A percentile compares a stretch with the other conserved stretches of the same genome.
phyloP scores from a whole-genome alignment of 2,113 vertebrate species.

The Serilophus lunatus region DNA sequence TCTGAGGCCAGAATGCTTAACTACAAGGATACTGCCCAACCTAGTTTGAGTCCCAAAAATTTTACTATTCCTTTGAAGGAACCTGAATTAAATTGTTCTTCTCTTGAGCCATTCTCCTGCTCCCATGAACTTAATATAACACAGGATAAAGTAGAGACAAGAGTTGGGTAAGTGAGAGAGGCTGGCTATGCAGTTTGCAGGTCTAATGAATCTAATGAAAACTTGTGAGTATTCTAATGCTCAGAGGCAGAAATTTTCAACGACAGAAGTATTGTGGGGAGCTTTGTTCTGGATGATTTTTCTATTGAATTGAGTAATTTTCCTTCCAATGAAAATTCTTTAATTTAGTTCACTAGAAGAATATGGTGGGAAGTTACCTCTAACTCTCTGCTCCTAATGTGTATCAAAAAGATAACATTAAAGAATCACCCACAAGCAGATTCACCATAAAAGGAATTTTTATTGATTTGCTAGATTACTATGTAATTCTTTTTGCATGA shows the following conservation, averaged over 20 bases:
- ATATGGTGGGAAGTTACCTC: slow-evolving; percentile 63
- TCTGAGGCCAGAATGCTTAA: background rate
- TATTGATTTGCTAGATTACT: slow-evolving; percentile 67
- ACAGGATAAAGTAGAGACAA: background rate
- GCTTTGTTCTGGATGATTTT: slow-evolving; percentile 71
- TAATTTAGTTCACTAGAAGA: slow-evolving; percentile 72
- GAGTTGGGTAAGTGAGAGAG: background rate
- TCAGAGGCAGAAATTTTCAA: background rate
- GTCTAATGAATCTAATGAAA: background rate
- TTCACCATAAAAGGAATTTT: slow-evolving; percentile 62
- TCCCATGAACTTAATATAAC: background rate
- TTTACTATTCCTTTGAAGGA: background rate
- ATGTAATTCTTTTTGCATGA: background rate
- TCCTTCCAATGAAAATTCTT: slow-evolving; percentile 75
- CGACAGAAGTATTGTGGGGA: background rate
- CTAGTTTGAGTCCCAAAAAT: background rate
- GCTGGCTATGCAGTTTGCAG: background rate
- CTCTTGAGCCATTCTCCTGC: background rate
- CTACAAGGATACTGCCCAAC: background rate
- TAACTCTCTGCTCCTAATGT: slow-evolving; percentile 73
- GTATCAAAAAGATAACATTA: slow-evolving; percentile 73
- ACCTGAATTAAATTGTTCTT: background rate
- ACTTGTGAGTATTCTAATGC: background rate
- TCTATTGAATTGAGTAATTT: slow-evolving; percentile 71
- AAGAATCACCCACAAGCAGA: slow-evolving; percentile 75